Percentiles rank a stretch among this genome's conserved stretches.
Conservation (phyloP, 1,140 invertebrate genomes). For the Pomacea maculata region DNA sequence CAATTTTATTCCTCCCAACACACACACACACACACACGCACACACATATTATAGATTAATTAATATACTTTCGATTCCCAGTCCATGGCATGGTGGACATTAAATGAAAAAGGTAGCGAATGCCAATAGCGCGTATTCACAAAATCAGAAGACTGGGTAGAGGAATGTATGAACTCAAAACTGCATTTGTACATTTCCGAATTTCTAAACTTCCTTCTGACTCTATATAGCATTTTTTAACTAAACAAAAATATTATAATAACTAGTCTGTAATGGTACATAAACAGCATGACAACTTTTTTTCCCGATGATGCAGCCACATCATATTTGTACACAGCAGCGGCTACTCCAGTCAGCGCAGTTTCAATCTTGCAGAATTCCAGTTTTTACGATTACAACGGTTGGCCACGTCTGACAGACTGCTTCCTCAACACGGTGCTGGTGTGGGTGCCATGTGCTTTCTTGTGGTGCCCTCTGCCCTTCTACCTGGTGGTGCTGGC, state of each 20-base stretch:
- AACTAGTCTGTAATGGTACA: neutral
- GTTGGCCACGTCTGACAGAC: slow-evolving; percentile 50
- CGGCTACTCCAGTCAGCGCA: no score
- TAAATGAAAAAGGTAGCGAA: no score
- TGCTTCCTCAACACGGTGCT: slow-evolving; percentile 74
- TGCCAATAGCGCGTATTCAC: no score
- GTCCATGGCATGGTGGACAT: no score
- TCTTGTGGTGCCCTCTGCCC: slow-evolving; percentile 81
- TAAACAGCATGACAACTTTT: neutral
- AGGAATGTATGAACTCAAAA: no score
- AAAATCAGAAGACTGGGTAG: no score
- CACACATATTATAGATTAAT: no score
- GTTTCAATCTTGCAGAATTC: slow-evolving; percentile 32
- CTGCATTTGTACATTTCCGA: no score
- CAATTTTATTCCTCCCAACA: no score
- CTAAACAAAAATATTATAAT: neutral
- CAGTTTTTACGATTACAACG: slow-evolving; percentile 71
- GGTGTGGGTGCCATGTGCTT: slow-evolving; percentile 86
- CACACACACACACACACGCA: no score
- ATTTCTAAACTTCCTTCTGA: neutral
- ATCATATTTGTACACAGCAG: neutral
- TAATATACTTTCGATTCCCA: no score
- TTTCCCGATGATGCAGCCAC: neutral
- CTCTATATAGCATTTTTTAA: neutral
- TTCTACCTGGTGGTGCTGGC: slow-evolving; percentile 81